These are phyloP conservation scores for Gnatocerus cornutus DNA, from an alignment of 2,888 invertebrate species.

Conservation along the genomic window DNA sequence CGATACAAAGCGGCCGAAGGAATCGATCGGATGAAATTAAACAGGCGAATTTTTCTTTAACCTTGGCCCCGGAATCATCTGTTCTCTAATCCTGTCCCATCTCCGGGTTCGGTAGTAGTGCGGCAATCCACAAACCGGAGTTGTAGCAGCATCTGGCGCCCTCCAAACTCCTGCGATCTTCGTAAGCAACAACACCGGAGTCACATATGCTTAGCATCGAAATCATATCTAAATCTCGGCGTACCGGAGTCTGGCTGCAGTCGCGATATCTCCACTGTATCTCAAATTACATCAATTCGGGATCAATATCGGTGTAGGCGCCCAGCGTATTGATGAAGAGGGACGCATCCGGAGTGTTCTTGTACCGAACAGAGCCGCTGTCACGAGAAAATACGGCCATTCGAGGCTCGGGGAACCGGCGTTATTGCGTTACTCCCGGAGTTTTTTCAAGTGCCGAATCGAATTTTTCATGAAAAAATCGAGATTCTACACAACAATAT, in stretches of 20 bases:
- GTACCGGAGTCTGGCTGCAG: conserved; percentile 42
- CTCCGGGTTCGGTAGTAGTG: conserved; percentile 48
- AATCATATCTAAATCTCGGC: conserved; percentile 62
- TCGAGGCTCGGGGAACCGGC: conserved; percentile 51
- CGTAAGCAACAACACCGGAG: conserved; percentile 31
- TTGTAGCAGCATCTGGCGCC: conserved; percentile 62
- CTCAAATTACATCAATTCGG: conserved; percentile 70
- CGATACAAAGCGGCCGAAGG: conserved; percentile 4
- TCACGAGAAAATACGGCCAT: conserved; percentile 61
- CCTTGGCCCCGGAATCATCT: conserved; percentile 26
- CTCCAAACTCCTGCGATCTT: conserved; percentile 21
- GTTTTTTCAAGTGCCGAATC: conserved; percentile 58
- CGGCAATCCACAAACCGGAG: conserved; percentile 49
- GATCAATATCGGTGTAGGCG: conserved; percentile 66
- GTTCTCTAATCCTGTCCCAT: conserved; percentile 25
- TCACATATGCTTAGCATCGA: conserved; percentile 62
- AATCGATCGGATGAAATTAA: too few species aligned
- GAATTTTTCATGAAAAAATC: conserved; percentile 54
- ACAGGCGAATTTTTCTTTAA: conserved; percentile 5
- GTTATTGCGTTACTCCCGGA: conserved; percentile 62
- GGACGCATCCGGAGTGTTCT: conserved; percentile 53
- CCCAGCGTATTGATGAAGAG: conserved; percentile 54
- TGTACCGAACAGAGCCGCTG: conserved; percentile 58
- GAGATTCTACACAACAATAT: conserved; percentile 57
- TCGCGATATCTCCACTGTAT: conserved; percentile 63